These are phyloP conservation scores for Erpetoichthys calabaricus DNA, from an alignment of 2,797 vertebrate genomes.

Conservation along the genomic window DNA sequence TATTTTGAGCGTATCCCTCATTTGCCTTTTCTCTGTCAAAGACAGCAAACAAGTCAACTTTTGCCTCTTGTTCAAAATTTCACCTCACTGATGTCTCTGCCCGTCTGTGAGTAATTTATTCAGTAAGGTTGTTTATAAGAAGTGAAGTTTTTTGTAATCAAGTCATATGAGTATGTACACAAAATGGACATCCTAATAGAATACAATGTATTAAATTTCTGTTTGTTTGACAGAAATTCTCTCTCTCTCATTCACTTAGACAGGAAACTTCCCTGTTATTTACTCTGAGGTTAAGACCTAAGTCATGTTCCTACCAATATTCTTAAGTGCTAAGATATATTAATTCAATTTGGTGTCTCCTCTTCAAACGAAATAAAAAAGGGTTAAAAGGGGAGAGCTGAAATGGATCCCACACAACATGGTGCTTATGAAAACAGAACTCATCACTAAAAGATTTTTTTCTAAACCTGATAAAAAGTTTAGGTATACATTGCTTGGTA, in stretches of 20 bases:
- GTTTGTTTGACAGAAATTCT: constrained; percentile 93
- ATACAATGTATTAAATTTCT: constrained; percentile 81
- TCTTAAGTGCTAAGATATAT: constrained; percentile 86
- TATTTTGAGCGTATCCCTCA: no score
- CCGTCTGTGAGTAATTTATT: constrained; percentile 78
- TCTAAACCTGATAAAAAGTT: no score
- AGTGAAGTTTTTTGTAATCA: constrained; percentile 83
- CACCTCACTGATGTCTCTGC: constrained; percentile 63
- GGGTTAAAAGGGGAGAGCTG: constrained; percentile 68
- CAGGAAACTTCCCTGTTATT: constrained; percentile 87
- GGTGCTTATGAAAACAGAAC: constrained; percentile 60
- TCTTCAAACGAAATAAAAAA: constrained; percentile 75
- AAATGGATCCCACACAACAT: constrained; percentile 72
- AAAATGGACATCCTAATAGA: constrained; percentile 78
- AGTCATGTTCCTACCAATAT: constrained; percentile 65
- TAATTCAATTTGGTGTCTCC: constrained; percentile 83
- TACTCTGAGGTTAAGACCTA: constrained; percentile 70
- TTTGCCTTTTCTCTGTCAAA: constrained; percentile 53
- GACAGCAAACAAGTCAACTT: constrained; percentile 53
- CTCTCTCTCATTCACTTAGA: constrained; percentile 71
- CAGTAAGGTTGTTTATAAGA: constrained; percentile 79
- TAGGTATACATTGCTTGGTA: no score
- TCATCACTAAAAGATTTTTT: no score
- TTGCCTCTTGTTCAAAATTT: constrained; percentile 55
- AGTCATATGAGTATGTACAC: constrained; percentile 81